phyloP scores from a whole-genome alignment of 2,888 invertebrate species.

The Sminthurinus aureus region DNA sequence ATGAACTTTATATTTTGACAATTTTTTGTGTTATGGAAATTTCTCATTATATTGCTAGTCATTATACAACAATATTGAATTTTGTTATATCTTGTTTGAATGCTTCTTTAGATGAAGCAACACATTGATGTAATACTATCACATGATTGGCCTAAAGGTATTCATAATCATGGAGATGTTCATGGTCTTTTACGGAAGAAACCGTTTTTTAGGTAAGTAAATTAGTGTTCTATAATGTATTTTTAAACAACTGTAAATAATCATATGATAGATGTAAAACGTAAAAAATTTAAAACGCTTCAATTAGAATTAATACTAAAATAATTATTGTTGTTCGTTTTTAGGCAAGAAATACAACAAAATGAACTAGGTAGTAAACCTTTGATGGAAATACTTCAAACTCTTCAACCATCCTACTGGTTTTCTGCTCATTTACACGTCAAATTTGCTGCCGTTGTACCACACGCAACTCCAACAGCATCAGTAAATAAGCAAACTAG shows the following conservation, averaged over 20 bases:
- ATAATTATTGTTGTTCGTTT: background rate
- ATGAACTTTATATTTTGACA: too few relatives aligned
- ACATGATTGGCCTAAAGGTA: slow-evolving; percentile 96
- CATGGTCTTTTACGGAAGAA: slow-evolving; percentile 76
- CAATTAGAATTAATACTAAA: background rate
- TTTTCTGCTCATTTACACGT: slow-evolving; percentile 98
- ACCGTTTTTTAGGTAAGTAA: slow-evolving; percentile 76
- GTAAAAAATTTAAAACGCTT: background rate
- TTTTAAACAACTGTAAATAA: background rate
- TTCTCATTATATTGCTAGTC: background rate
- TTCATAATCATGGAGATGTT: slow-evolving; percentile 85
- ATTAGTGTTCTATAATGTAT: background rate
- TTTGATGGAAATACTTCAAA: slow-evolving; percentile 79
- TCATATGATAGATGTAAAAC: background rate
- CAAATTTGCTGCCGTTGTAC: slow-evolving; percentile 88
- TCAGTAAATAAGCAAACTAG: background rate
- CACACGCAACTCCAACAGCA: slow-evolving; percentile 66
- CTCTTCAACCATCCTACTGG: slow-evolving; percentile 89
- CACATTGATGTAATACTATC: slow-evolving; percentile 88
- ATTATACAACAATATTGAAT: background rate
- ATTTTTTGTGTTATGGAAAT: background rate
- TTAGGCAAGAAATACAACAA: slow-evolving; percentile 80
- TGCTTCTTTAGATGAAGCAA: slow-evolving; percentile 63
- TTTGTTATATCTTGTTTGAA: background rate
- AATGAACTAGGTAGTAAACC: slow-evolving; percentile 88